A percentile compares a stretch with the other conserved stretches of the same genome.
phyloP scores from a whole-genome alignment of 1,140 invertebrate species.

The Bombus impatiens region DNA sequence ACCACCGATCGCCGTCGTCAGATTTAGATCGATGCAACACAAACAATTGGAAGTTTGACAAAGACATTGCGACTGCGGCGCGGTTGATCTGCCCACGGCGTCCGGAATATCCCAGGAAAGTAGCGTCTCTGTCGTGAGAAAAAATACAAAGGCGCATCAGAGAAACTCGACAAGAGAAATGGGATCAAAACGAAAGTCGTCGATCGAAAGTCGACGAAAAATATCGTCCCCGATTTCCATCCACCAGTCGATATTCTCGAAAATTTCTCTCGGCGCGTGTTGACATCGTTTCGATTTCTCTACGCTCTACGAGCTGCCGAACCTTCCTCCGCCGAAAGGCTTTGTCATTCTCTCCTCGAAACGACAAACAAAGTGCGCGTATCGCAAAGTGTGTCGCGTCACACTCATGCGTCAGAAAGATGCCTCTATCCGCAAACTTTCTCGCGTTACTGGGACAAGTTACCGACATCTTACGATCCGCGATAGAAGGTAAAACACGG shows the following conservation, averaged over 20 bases:
- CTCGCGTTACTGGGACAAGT: conserved; percentile 39
- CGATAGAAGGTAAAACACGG: too few relatives aligned
- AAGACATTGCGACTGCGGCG: conserved; percentile 79
- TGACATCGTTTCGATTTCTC: conserved; percentile 18
- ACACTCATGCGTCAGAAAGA: conserved; percentile 1
- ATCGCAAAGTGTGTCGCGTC: conserved; percentile 42
- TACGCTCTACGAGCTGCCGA: background rate
- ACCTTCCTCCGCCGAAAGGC: background rate
- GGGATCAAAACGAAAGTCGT: conserved; percentile 64
- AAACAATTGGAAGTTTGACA: conserved; percentile 79
- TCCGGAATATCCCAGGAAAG: conserved; percentile 76
- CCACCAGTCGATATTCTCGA: conserved; percentile 4
- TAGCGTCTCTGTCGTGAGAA: conserved; percentile 71
- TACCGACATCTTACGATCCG: background rate
- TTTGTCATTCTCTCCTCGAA: background rate
- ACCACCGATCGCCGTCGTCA: conserved; percentile 76
- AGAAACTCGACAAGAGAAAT: conserved; percentile 69
- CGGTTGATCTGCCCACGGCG: conserved; percentile 72
- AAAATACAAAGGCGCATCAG: conserved; percentile 28
- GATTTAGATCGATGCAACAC: conserved; percentile 81
- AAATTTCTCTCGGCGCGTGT: background rate
- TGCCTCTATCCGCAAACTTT: conserved; percentile 45
- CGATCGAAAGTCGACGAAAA: conserved; percentile 62
- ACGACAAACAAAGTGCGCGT: background rate
- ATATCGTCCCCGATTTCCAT: conserved; percentile 53